phyloP scores from a whole-genome alignment of 2,113 vertebrate species.

The Felis chaus region DNA sequence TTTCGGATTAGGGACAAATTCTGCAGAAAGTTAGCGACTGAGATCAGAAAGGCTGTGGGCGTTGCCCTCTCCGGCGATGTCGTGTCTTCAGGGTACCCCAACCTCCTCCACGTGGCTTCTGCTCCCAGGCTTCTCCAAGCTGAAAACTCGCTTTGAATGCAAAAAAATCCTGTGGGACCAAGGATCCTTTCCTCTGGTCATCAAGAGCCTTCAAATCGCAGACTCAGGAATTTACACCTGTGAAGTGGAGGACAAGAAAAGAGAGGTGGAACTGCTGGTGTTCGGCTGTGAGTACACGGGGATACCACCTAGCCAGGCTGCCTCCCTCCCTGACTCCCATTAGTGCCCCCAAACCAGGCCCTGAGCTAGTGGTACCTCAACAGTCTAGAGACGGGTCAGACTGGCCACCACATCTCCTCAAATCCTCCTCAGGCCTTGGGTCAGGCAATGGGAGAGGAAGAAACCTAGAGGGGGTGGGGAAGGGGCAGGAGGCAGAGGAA shows the following conservation, averaged over 20 bases:
- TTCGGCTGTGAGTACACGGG: conserved; percentile 76
- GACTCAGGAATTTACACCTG: conserved; percentile 79
- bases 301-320: fast-evolving
- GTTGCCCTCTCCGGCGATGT: not conserved
- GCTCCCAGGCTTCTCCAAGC: not conserved
- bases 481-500: not conserved
- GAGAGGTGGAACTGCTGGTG: conserved; percentile 64
- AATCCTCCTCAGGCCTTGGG: not conserved
- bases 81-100: not conserved
- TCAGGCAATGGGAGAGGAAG: not conserved
- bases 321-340: too few relatives aligned
- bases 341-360: not conserved
- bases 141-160: fast-evolving
- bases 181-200: conserved; percentile 67
- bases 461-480: fast-evolving
- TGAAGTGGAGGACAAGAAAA: not conserved
- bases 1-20: not conserved
- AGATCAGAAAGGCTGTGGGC: not conserved
- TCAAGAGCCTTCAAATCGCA: not conserved
- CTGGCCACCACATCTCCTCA: not conserved
- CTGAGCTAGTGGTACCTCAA: not conserved
- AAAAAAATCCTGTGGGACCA: fast-evolving
- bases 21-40: not conserved
- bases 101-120: not conserved
- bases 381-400: not conserved